Evolutionary conservation across 2,113 vertebrate species (phyloP), one percentile per base, ranked within the genome.

Genomic region (Cairina moschata): DNA sequence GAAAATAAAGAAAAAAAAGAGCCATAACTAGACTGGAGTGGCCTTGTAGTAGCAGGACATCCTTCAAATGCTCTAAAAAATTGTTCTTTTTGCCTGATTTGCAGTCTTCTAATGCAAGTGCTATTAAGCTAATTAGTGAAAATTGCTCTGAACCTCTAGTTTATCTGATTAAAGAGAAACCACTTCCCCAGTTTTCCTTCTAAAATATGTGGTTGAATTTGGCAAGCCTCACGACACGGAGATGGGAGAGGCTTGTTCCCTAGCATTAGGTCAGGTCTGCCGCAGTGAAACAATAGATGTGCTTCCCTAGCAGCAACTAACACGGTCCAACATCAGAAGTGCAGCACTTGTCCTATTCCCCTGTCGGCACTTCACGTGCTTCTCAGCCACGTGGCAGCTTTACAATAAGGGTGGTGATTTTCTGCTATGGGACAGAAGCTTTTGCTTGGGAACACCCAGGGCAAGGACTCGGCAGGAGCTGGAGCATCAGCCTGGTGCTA

Each of bases 1-100:
- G 73, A 86, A 80, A 84, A 56, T 95, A 81, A 82, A 62, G 11
- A 83, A 56, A 96, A 82, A 82, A 62, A 11, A 21, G 65, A 90
- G 48, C 9, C 6, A 23, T 28, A 84, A 77, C 18, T 12, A 38
- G 8, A 54, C 55, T 32, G 23, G 12, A 80, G 58, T 65, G 77
- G 55, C 25, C 42, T 58, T 78, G 28, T 9, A 50, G 77, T 17
- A 81, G 63, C 60, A 73, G 36, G 52, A n/a, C 31, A 23, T 42
- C 40, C 66, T 93, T 40, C 67, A 89, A 32, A 73, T 31, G 46
- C 28, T 34, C 63, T 42, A 31, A 80, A 50, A 31, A 80, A 50
- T 65, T 8, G 31, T 3, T 42, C 16, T 56, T 94, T 86, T 68
- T 56, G 34, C 21, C 56, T 17, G 7, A 60, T 88, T 38, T 56